Conservation (phyloP, 2,888 invertebrate genomes). For the Harpagoxenus sublaevis region DNA sequence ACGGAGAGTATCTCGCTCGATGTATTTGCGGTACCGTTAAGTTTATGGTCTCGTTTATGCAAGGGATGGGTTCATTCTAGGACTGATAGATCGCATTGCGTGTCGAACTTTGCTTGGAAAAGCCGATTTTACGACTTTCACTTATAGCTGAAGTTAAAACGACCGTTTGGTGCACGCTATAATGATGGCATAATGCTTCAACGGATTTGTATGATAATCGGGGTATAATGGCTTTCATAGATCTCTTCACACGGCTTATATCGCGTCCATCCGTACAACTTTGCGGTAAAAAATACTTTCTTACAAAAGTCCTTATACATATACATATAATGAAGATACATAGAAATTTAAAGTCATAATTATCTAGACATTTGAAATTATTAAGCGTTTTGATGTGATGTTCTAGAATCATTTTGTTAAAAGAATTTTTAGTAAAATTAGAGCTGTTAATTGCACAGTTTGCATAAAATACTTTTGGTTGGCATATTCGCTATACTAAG, state of each 20-base stretch:
- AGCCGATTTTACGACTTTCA: constrained; percentile 33
- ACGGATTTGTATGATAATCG: constrained; percentile 38
- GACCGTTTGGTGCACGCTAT: constrained; percentile 11
- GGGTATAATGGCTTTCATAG: constrained; percentile 17
- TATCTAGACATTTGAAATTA: not conserved
- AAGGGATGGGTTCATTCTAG: not conserved
- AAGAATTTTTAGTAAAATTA: not conserved
- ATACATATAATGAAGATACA: not conserved
- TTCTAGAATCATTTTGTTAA: not conserved
- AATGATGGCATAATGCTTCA: constrained; percentile 32
- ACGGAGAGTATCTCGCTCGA: constrained; percentile 8
- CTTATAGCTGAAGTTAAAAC: constrained; percentile 39
- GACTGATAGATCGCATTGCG: constrained; percentile 11
- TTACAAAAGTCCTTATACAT: not conserved
- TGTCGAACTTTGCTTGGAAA: constrained; percentile 25
- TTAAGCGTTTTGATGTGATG: not conserved
- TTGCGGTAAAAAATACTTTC: not conserved
- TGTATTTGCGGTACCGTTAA: constrained; percentile 10
- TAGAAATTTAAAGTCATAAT: not conserved
- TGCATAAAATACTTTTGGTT: not conserved
- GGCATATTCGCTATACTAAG: not conserved
- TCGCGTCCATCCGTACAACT: not conserved
- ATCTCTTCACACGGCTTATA: constrained; percentile 18
- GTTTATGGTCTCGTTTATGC: constrained; percentile 38
- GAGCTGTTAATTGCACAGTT: not conserved